Conservation (phyloP, 2,888 invertebrate species). For the Acrobasis suavella region DNA sequence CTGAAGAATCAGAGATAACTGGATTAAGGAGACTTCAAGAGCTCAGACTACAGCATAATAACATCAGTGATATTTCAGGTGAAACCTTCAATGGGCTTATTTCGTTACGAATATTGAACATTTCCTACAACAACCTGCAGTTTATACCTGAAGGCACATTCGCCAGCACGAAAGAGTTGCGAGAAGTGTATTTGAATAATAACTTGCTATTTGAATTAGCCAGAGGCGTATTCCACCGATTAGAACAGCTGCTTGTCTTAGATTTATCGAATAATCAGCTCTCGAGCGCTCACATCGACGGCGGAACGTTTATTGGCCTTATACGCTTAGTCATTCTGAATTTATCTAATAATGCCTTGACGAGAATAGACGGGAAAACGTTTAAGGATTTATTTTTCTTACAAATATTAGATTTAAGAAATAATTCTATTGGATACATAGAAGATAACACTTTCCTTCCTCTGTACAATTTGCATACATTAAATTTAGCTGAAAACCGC, state of each 20-base stretch:
- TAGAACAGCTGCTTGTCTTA: constrained; percentile 92
- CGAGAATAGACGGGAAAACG: constrained; percentile 90
- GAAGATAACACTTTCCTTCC: constrained; percentile 94
- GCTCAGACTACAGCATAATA: constrained; percentile 91
- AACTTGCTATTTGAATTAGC: constrained; percentile 93
- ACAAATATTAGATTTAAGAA: constrained; percentile 92
- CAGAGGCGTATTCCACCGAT: constrained; percentile 90
- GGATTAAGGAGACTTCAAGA: constrained; percentile 89
- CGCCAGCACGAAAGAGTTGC: constrained; percentile 89
- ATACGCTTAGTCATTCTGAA: constrained; percentile 93
- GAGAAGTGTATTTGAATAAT: constrained; percentile 92
- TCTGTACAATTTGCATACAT: constrained; percentile 93
- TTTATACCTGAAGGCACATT: constrained; percentile 92
- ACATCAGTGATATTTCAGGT: constrained; percentile 89
- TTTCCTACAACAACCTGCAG: constrained; percentile 92
- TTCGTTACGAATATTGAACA: constrained; percentile 90
- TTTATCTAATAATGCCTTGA: constrained; percentile 92
- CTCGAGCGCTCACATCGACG: constrained; percentile 92
- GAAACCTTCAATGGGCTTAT: constrained; percentile 91
- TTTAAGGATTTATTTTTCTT: constrained; percentile 94
- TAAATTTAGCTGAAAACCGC: constrained; percentile 94
- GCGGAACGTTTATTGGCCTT: constrained; percentile 92
- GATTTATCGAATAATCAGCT: constrained; percentile 94
- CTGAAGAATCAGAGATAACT: constrained; percentile 89
- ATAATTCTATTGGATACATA: constrained; percentile 93